Percentiles rank a stretch among this genome's conserved stretches.
phyloP scores from a whole-genome alignment of 37 sponge, comb jelly and placozoan genomes.

The Diacarnus erythraeanus region DNA sequence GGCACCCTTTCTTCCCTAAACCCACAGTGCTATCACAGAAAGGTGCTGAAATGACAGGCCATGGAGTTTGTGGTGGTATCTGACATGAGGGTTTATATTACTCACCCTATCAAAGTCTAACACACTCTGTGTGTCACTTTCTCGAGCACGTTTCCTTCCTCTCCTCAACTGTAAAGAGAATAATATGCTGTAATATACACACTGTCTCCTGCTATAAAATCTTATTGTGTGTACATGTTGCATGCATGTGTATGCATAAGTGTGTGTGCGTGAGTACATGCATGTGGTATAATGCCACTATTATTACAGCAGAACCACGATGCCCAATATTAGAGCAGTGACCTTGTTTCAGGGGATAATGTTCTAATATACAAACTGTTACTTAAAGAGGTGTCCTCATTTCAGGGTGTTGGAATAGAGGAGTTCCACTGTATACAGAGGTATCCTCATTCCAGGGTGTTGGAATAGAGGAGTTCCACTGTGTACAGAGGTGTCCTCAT shows the following conservation, averaged over 20 bases:
- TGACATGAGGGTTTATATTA: background rate
- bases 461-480: too few species aligned
- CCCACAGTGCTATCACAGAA: too few species aligned
- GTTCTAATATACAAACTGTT: too few species aligned
- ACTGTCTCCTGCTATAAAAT: background rate
- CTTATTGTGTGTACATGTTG: background rate
- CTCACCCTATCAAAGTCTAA: conserved; percentile 29
- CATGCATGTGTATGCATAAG: background rate
- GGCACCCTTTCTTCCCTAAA: too few species aligned
- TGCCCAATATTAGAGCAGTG: background rate
- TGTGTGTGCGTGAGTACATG: background rate
- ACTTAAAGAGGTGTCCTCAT: too few species aligned
- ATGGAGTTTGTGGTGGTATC: too few species aligned
- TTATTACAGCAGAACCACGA: background rate
- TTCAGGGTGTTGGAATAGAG: too few species aligned
- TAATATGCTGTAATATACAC: background rate
- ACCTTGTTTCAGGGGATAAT: too few species aligned
- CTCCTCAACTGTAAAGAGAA: background rate
- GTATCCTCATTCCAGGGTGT: too few species aligned
- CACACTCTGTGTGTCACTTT: conserved; percentile 44
- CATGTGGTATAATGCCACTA: background rate
- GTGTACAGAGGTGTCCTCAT: too few species aligned
- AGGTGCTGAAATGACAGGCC: too few species aligned
- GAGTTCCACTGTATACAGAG: too few species aligned
- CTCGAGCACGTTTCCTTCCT: background rate